These are phyloP conservation scores for Sardina pilchardus DNA, from an alignment of 2,113 vertebrate genomes.

Conservation along the genomic window DNA sequence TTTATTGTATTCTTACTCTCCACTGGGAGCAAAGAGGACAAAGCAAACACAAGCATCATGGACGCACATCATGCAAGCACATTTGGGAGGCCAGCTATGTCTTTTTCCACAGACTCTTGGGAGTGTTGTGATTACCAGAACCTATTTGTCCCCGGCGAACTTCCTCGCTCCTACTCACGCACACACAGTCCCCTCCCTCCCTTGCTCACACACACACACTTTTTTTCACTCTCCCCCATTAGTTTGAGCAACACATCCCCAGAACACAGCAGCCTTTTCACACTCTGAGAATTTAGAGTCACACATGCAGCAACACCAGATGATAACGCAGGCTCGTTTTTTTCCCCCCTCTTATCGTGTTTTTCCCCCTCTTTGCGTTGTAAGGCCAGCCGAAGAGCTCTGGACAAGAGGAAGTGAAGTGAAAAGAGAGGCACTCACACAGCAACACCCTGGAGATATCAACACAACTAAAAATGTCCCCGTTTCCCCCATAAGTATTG, in stretches of 20 bases:
- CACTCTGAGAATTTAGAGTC: conserved; percentile 19
- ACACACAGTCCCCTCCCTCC: conserved; percentile 4
- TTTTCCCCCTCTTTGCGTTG: not conserved
- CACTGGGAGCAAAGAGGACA: too few relatives aligned
- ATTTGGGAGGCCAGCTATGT: not conserved
- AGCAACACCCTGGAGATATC: not conserved
- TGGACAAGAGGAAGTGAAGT: not conserved
- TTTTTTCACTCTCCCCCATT: not conserved
- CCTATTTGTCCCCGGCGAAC: not conserved
- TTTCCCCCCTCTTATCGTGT: not conserved
- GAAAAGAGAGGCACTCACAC: conserved; percentile 31
- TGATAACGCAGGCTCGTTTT: conserved; percentile 1
- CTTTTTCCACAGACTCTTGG: not conserved
- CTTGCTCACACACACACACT: conserved; percentile 10
- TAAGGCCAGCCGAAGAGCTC: not conserved
- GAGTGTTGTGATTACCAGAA: not conserved
- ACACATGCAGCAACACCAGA: not conserved
- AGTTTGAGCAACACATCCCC: conserved; percentile 9
- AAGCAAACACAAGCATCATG: not conserved
- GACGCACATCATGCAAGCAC: not conserved
- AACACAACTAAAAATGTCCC: conserved; percentile 24
- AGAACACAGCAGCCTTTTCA: conserved; percentile 32
- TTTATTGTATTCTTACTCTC: too few relatives aligned
- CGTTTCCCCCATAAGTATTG: not conserved
- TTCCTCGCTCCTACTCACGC: not conserved